Conservation (phyloP, 2,888 invertebrate species). For the Drosophila demipolita region DNA sequence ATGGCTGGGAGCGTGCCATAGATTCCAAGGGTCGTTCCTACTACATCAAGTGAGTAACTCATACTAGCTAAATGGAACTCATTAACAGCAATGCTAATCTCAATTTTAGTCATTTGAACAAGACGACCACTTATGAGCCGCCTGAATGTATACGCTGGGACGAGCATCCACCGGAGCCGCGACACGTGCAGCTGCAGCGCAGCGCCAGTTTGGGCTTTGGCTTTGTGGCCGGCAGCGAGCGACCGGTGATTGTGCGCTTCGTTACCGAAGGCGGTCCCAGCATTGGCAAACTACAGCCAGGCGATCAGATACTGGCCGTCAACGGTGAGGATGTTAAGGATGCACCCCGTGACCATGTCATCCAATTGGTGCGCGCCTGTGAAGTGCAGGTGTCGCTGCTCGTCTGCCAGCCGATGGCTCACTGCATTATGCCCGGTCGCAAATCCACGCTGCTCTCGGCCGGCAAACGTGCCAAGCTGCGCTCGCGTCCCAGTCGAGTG, state of each 20-base stretch:
- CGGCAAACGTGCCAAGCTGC: constrained; percentile 93
- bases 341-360: constrained; percentile 95
- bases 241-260: constrained; percentile 95
- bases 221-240: constrained; percentile 97
- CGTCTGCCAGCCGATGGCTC: constrained; percentile 92
- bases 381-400: constrained; percentile 90
- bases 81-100: neutral
- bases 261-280: constrained; percentile 96
- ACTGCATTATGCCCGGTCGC: constrained; percentile 87
- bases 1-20: constrained; percentile 95
- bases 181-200: constrained; percentile 90
- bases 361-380: constrained; percentile 94
- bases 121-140: constrained; percentile 96
- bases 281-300: constrained; percentile 94
- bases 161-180: constrained; percentile 90
- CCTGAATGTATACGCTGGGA: constrained; percentile 89
- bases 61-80: accelerated
- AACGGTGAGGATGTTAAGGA: constrained; percentile 95
- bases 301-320: constrained; percentile 95
- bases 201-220: constrained; percentile 95
- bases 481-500: constrained; percentile 93
- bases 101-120: constrained; percentile 90
- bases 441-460: constrained; percentile 95
- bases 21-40: constrained; percentile 92
- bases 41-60: constrained; percentile 90